Evolutionary conservation across 2,888 invertebrate species (phyloP).

Genomic region (Aethes cnicana): DNA sequence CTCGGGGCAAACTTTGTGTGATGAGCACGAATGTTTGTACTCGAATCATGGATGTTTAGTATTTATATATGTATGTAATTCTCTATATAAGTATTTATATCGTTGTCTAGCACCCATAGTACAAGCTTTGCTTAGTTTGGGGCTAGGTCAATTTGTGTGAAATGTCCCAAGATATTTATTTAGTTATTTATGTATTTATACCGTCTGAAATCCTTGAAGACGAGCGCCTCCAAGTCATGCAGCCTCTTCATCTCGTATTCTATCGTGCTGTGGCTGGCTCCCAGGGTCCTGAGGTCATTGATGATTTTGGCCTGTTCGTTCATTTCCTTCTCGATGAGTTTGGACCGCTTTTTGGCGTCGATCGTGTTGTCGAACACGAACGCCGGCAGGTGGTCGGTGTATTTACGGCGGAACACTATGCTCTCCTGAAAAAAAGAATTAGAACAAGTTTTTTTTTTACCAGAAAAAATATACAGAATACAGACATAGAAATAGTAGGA

Average conservation of each 20-base stretch:
- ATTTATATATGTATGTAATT: no score
- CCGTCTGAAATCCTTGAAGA: slow-evolving; percentile 96
- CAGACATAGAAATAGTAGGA: not conserved
- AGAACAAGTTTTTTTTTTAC: no score
- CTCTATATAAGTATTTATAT: no score
- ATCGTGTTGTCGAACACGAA: slow-evolving; percentile 91
- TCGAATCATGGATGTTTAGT: no score
- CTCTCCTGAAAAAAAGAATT: slow-evolving; percentile 81
- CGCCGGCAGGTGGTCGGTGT: slow-evolving; percentile 89
- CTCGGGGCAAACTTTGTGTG: no score
- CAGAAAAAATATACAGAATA: not conserved
- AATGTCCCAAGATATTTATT: no score
- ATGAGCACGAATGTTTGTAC: no score
- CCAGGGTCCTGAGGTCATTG: slow-evolving; percentile 93
- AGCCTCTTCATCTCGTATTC: slow-evolving; percentile 95
- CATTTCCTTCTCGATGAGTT: slow-evolving; percentile 97
- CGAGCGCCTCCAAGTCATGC: slow-evolving; percentile 95
- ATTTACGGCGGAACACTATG: slow-evolving; percentile 85
- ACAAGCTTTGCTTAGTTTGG: no score
- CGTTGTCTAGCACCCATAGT: no score
- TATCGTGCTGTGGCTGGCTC: slow-evolving; percentile 94
- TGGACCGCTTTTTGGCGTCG: slow-evolving; percentile 92
- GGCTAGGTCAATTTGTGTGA: no score
- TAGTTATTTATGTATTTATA: no score
- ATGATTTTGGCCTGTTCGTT: slow-evolving; percentile 98